Percentiles rank a stretch among this genome's conserved stretches.
Conservation (phyloP, 2,113 vertebrate genomes). For the Callipepla squamata region DNA sequence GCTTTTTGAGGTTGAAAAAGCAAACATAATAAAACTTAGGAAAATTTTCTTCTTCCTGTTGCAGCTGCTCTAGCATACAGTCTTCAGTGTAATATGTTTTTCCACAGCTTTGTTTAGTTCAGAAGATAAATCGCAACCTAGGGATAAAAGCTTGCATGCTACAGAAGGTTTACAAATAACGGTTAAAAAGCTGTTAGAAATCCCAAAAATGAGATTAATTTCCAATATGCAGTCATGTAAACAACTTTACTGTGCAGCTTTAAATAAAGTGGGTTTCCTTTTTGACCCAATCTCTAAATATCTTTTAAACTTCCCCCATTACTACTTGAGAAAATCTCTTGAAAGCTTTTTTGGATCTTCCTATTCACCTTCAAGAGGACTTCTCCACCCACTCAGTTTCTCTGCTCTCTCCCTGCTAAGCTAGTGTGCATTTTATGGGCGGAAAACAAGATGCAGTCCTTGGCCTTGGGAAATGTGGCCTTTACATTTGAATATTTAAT, state of each 20-base stretch:
- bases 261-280: background rate
- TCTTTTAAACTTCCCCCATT: background rate
- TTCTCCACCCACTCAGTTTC: background rate
- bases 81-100: background rate
- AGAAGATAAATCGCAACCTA: background rate
- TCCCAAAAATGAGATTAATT: background rate
- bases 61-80: background rate
- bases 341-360: conserved; percentile 6
- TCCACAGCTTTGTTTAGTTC: background rate
- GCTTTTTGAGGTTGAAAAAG: background rate
- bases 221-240: background rate
- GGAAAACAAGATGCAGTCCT: background rate
- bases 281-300: background rate
- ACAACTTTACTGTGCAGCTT: background rate
- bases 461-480: background rate
- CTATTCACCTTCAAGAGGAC: background rate
- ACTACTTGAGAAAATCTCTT: background rate
- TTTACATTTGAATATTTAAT: background rate
- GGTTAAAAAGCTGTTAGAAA: background rate
- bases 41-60: background rate
- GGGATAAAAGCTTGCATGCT: background rate
- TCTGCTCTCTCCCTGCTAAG: background rate
- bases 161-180: background rate
- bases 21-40: background rate
- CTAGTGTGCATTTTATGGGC: background rate